A percentile compares a stretch with the other conserved stretches of the same genome.
Conservation (phyloP, 2,113 vertebrate species). For the Urocynchramus pylzowi region DNA sequence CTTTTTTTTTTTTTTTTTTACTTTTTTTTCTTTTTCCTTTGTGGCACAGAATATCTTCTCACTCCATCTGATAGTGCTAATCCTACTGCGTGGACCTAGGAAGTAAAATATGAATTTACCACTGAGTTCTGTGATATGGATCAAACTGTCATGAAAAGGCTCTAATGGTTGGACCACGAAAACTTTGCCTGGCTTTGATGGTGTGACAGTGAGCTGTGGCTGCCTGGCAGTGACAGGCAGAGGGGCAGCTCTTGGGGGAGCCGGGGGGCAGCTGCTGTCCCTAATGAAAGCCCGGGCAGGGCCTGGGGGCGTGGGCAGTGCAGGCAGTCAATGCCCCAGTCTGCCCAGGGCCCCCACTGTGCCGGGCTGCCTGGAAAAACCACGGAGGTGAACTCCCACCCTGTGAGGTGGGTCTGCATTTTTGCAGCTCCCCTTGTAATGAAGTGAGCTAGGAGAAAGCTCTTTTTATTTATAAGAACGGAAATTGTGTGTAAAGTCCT, state of each 20-base stretch:
- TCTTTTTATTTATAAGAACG: slow-evolving; percentile 25
- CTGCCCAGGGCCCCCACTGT: neutral
- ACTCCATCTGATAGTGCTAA: neutral
- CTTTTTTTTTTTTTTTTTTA: neutral
- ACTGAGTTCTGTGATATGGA: neutral
- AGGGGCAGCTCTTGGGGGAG: neutral
- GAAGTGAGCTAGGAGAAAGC: neutral
- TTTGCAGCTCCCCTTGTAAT: neutral
- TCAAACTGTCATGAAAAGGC: neutral
- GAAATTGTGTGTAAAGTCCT: slow-evolving; percentile 50
- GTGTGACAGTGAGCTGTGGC: neutral
- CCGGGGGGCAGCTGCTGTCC: neutral
- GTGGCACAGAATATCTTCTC: neutral
- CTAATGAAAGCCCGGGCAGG: rapidly evolving
- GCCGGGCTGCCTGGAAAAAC: neutral
- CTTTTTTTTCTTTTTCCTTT: neutral
- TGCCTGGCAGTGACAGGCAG: neutral
- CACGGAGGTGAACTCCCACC: neutral
- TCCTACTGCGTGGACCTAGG: neutral
- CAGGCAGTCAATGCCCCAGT: neutral
- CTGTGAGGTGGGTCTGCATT: neutral
- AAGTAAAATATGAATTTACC: neutral
- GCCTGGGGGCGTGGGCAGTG: rapidly evolving
- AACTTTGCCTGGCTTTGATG: neutral
- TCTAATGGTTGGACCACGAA: neutral